These are phyloP conservation scores for Ametastegia equiseti DNA, from an alignment of 2,888 invertebrate species.

Conservation along the genomic window DNA sequence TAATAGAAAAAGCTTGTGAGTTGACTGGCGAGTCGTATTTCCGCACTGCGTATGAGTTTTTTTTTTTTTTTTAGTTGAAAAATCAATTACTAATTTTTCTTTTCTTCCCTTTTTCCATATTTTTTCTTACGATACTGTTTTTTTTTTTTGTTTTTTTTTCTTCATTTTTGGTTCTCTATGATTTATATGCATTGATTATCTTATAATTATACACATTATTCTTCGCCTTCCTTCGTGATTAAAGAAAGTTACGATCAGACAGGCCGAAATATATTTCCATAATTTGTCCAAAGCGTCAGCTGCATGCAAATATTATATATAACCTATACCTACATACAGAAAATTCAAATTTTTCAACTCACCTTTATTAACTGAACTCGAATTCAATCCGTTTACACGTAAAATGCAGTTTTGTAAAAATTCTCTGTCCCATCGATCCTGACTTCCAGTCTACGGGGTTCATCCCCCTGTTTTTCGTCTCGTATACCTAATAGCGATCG, in stretches of 20 bases:
- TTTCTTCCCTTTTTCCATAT: neutral
- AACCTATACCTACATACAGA: too few species aligned
- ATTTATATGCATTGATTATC: constrained; percentile 32
- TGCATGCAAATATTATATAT: constrained; percentile 14
- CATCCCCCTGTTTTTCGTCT: neutral
- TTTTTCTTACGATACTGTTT: too few species aligned
- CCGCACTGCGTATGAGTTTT: neutral
- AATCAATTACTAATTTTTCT: neutral
- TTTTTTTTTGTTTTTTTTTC: neutral
- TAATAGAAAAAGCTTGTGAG: too few species aligned
- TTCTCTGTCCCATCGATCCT: constrained; percentile 9
- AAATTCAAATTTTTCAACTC: too few species aligned
- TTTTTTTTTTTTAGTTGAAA: neutral
- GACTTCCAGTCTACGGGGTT: neutral
- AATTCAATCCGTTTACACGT: neutral
- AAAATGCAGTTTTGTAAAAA: neutral
- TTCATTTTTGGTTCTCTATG: neutral
- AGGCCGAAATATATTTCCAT: constrained; percentile 36
- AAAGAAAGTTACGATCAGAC: constrained; percentile 32
- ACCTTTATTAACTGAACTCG: neutral
- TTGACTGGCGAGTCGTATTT: neutral
- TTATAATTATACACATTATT: constrained; percentile 21
- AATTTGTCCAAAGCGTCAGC: constrained; percentile 30
- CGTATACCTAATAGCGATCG: neutral
- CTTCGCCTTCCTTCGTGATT: constrained; percentile 23